phyloP scores from a whole-genome alignment of 2,113 vertebrate genomes.

The Microcebus murinus region DNA sequence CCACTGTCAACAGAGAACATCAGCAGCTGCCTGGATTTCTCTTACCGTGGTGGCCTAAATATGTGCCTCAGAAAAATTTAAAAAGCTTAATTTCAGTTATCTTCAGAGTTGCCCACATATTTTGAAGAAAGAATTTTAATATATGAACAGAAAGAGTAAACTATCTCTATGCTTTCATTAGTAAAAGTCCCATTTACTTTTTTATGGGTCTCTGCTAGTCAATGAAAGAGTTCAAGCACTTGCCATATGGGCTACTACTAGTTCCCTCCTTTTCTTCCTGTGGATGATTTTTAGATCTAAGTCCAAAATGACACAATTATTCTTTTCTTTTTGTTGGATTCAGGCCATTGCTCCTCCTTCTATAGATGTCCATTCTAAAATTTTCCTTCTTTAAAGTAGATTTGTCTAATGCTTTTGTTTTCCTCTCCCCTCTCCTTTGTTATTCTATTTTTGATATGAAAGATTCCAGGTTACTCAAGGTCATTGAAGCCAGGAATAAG shows the following conservation, averaged over 20 bases:
- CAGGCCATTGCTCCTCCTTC: neutral
- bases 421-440: neutral
- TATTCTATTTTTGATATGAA: neutral
- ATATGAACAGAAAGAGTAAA: neutral
- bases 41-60: neutral
- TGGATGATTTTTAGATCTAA: neutral
- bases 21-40: neutral
- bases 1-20: too few species aligned
- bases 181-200: neutral
- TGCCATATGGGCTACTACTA: too few species aligned
- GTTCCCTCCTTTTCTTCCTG: neutral
- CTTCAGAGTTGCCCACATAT: neutral
- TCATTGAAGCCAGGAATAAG: neutral
- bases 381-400: neutral
- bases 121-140: neutral
- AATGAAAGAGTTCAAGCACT: neutral
- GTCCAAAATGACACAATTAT: neutral
- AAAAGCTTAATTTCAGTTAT: neutral
- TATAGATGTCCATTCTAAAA: neutral
- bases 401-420: neutral
- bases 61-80: neutral
- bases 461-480: neutral
- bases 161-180: neutral
- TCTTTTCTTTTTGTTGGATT: neutral
- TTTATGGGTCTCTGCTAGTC: neutral